Evolutionary conservation across 2,797 vertebrate species (phyloP).

Genomic region (Tamandua tetradactyla): DNA sequence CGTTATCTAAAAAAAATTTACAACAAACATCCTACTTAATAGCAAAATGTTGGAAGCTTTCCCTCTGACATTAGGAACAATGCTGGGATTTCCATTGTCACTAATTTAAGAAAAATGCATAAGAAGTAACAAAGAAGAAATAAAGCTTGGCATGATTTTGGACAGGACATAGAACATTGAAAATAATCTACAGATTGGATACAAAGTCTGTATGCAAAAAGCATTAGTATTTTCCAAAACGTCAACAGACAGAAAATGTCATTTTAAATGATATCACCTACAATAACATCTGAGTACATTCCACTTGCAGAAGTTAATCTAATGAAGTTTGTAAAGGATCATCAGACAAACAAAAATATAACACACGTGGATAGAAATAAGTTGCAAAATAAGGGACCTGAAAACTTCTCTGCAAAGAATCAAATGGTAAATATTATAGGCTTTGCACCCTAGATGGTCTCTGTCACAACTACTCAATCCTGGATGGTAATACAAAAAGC

Average conservation of each 20-base stretch:
- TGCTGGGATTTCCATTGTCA: background rate
- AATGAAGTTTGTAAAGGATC: background rate
- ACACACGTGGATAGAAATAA: background rate
- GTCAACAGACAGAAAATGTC: background rate
- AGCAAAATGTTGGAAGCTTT: background rate
- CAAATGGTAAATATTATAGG: background rate
- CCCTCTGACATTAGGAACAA: background rate
- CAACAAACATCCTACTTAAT: background rate
- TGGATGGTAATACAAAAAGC: background rate
- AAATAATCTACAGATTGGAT: background rate
- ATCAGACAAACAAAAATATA: background rate
- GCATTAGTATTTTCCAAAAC: slow-evolving; percentile 25
- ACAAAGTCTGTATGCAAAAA: background rate
- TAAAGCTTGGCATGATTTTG: background rate
- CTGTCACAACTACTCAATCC: background rate
- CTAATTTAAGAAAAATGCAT: background rate
- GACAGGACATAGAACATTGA: background rate
- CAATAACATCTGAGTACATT: background rate
- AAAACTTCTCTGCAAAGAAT: background rate
- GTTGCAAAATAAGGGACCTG: background rate
- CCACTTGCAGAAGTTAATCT: background rate
- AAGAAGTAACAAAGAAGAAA: background rate
- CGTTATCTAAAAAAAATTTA: too few relatives aligned
- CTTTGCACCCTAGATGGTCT: background rate
- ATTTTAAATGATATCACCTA: slow-evolving; percentile 2